Evolutionary conservation across 2,113 vertebrate species (phyloP).

Genomic region (Falco punctatus): DNA sequence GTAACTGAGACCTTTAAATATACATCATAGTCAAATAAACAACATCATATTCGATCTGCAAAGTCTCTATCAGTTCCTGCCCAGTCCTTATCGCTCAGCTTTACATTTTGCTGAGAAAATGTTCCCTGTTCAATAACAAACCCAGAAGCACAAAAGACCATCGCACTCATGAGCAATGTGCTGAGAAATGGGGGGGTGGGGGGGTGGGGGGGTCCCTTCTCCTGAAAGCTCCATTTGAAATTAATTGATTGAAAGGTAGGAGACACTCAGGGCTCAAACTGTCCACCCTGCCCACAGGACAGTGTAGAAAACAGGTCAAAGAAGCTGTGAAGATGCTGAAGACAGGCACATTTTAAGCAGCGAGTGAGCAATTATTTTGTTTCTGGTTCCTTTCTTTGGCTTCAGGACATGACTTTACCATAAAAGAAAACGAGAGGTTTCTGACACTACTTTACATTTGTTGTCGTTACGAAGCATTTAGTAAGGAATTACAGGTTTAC

Average conservation of each 20-base stretch:
- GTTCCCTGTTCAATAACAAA: constrained; percentile 55
- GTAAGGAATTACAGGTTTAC: constrained; percentile 45
- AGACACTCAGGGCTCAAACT: not conserved
- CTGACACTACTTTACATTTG: constrained; percentile 29
- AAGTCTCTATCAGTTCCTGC: constrained; percentile 63
- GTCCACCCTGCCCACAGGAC: not conserved
- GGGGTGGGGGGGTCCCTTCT: not conserved
- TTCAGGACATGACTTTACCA: not conserved
- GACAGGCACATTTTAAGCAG: not conserved
- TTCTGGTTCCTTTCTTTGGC: not conserved
- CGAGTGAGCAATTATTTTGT: not conserved
- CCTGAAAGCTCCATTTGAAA: not conserved
- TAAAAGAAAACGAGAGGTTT: constrained; percentile 39
- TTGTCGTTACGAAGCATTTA: constrained; percentile 22
- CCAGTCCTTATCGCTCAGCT: constrained; percentile 35
- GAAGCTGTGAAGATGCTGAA: not conserved
- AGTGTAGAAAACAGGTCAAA: not conserved
- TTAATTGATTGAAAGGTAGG: not conserved
- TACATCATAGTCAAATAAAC: constrained; percentile 82
- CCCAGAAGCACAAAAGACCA: not conserved
- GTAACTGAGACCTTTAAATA: constrained; percentile 82
- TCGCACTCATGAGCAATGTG: not conserved
- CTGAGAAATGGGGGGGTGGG: not conserved
- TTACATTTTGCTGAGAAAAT: constrained; percentile 58
- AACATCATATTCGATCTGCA: constrained; percentile 72